Evolutionary conservation across 2,888 invertebrate genomes (phyloP).

Genomic region (Acanthosepion lycidas): DNA sequence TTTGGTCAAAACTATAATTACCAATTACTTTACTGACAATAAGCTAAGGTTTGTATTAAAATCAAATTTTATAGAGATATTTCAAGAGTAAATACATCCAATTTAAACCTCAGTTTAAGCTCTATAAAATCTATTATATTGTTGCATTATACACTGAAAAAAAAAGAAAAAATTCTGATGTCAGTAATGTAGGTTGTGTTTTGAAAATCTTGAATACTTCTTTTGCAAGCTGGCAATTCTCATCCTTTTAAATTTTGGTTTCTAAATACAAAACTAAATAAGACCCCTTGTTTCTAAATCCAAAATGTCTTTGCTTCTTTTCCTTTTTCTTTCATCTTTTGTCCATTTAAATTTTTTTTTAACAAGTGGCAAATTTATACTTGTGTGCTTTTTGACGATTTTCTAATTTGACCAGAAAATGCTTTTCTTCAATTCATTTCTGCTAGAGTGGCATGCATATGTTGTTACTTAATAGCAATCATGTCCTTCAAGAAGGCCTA

Average conservation of each 20-base stretch:
- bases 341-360: not conserved
- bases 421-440: not conserved
- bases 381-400: not conserved
- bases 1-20: too few relatives aligned
- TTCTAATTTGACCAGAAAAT: slow-evolving; percentile 6
- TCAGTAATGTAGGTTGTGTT: too few relatives aligned
- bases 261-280: not conserved
- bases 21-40: too few relatives aligned
- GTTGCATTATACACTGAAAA: not conserved
- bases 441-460: not conserved
- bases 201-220: too few relatives aligned
- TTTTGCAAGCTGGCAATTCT: not conserved
- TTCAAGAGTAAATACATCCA: too few relatives aligned
- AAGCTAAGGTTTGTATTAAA: too few relatives aligned
- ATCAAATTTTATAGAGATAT: too few relatives aligned
- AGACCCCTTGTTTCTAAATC: not conserved
- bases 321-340: not conserved
- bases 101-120: too few relatives aligned
- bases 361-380: not conserved
- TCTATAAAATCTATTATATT: too few relatives aligned
- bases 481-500: not conserved
- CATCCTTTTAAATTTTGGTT: not conserved
- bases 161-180: not conserved
- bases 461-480: not conserved
- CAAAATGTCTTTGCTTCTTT: not conserved